phyloP scores from a whole-genome alignment of 2,113 vertebrate genomes.

The Albula goreensis region DNA sequence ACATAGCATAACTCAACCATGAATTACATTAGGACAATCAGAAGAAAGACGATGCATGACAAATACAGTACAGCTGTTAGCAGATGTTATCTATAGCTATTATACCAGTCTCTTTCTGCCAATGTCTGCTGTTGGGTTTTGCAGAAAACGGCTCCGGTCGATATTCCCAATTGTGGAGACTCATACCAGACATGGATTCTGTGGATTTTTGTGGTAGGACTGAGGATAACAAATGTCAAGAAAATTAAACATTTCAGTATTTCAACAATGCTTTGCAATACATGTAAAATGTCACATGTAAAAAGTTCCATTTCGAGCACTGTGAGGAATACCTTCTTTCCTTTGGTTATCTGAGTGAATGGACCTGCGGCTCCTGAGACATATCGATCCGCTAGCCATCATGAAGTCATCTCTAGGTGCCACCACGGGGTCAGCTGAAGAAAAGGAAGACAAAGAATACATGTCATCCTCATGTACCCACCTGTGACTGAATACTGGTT shows the following conservation, averaged over 20 bases:
- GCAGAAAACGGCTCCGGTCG: neutral
- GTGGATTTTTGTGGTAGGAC: neutral
- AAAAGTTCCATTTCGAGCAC: neutral
- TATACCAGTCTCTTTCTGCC: neutral
- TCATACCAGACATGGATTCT: neutral
- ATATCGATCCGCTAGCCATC: conserved; percentile 10
- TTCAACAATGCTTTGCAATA: neutral
- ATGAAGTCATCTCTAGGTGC: too few relatives aligned
- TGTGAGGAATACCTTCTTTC: conserved; percentile 9
- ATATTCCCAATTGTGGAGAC: neutral
- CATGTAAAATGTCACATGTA: neutral
- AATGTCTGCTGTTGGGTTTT: neutral
- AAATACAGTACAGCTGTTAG: neutral
- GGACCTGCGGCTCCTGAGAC: conserved; percentile 33
- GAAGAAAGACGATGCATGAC: neutral
- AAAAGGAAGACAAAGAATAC: neutral
- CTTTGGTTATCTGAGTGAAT: neutral
- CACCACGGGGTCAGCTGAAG: neutral
- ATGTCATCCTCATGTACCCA: too few relatives aligned
- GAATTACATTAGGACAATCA: neutral
- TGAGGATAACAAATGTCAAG: neutral
- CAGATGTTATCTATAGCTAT: neutral
- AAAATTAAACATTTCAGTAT: neutral
- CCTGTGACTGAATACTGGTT: neutral
- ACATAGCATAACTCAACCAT: neutral